Conservation (phyloP, 1,140 invertebrate species). For the Reticulitermes speratus region DNA sequence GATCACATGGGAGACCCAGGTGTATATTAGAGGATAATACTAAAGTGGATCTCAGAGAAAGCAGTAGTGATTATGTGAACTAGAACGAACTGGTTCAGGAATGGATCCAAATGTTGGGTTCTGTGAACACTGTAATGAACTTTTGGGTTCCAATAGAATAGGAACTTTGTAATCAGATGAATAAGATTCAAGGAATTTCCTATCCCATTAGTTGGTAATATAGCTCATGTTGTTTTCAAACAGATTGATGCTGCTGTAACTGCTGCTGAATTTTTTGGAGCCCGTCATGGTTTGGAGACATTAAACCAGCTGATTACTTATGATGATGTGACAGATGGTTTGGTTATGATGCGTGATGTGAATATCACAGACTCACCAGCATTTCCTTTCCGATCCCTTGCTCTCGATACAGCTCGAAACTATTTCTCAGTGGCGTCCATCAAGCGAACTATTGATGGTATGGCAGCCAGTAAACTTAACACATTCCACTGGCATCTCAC, state of each 20-base stretch:
- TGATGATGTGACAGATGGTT: constrained; percentile 5
- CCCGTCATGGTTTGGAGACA: constrained; percentile 72
- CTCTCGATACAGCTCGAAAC: constrained; percentile 77
- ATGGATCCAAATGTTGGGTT: no score
- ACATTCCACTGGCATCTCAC: constrained; percentile 85
- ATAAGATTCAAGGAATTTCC: background rate
- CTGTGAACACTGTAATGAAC: background rate
- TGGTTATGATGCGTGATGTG: constrained; percentile 35
- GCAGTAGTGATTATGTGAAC: no score
- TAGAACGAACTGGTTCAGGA: no score
- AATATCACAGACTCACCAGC: constrained; percentile 39
- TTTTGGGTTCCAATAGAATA: background rate
- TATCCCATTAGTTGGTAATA: background rate
- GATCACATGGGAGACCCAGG: no score
- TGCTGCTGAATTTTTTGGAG: constrained; percentile 69
- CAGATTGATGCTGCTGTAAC: constrained; percentile 48
- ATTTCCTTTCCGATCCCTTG: constrained; percentile 47
- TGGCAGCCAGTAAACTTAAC: constrained; percentile 80
- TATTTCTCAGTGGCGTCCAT: constrained; percentile 71
- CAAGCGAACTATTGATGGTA: constrained; percentile 72
- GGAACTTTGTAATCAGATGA: background rate
- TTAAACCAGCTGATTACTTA: constrained; percentile 61
- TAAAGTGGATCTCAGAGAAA: no score
- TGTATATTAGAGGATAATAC: no score
- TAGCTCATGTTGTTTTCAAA: background rate